phyloP scores from a whole-genome alignment of 2,797 vertebrate species.

The Bradypodion ventrale region DNA sequence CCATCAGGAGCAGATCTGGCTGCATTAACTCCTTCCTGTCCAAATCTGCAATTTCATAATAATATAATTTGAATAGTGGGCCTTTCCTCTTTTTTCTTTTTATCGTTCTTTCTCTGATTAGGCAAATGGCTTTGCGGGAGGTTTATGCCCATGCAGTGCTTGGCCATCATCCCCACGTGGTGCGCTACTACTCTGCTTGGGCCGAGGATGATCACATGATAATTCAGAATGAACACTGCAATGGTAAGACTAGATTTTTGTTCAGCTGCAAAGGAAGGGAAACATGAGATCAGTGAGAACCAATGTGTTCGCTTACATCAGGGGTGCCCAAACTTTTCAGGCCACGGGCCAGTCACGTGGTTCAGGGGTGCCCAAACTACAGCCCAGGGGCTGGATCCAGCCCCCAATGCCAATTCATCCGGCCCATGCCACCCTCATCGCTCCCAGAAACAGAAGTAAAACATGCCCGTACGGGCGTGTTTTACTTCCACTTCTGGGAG shows the following conservation, averaged over 20 bases:
- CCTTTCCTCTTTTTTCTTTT: background rate
- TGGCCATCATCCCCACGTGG: constrained; percentile 95
- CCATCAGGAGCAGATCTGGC: background rate
- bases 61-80: background rate
- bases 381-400: no score
- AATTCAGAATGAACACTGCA: constrained; percentile 98
- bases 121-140: constrained; percentile 89
- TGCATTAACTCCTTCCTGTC: background rate
- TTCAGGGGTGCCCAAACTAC: no score
- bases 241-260: constrained; percentile 77
- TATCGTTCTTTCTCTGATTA: constrained; percentile 60
- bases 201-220: constrained; percentile 93
- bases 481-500: no score
- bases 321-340: no score
- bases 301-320: background rate
- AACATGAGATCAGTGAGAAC: background rate
- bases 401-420: no score
- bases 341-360: no score
- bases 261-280: no score
- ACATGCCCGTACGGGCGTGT: no score
- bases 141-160: constrained; percentile 98
- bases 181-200: constrained; percentile 97
- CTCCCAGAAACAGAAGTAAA: no score
- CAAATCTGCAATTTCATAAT: background rate
- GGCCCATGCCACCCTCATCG: no score